Base-by-base conservation (phyloP, 2,888 invertebrate genomes). In the Sclerodermus sp. region DNA sequence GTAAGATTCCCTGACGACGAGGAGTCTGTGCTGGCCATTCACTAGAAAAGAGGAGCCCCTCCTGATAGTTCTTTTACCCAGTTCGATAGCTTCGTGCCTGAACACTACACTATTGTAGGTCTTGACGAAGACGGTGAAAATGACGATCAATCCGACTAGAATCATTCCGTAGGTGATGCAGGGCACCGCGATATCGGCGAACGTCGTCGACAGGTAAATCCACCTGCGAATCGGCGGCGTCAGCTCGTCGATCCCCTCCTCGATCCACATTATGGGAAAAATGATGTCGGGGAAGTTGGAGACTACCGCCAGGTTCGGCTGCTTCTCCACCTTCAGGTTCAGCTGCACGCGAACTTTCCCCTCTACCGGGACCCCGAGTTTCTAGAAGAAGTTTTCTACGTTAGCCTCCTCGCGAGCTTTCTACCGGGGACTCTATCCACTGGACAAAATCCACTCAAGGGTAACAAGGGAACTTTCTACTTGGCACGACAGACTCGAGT, bases 211-310 rank as follows among this genome's bases (percentile, higher is more conserved):
- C 38, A 92, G 71, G 77, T 87, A 92, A 15, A 92, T 85, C 90
- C 90, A 91, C 16, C 89, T 82, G 70, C 88, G 84, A 48, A 93
- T 91, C n/a, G 89, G 80, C 0, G 90, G 88, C 0, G 90, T 84
- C 6, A 93, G 74, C 60, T 91, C 91, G 45, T 88, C 88, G 37
- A 92, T 84, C 10, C 92, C 92, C 86, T 93, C 93, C 77, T 93
- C 92, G 1, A 92, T 64, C 93, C 93, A 93, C 88, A 93, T 91
- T 36, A 93, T 86, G 0, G 93, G 93, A 73, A 92, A 91, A 6
- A 90, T 82, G 45, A 90, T 90, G 70, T 87, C 86, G 0, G 90
- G 89, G 66, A 93, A 92, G 55, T 88, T 84, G 58, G 87, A 80
- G 10, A 91, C 91, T 3, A 87, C 83, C 58, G 84, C 82, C 39